Conservation (phyloP, 30 jellyfish, hydroid and myxozoan species). For the Hydra vulgaris region DNA sequence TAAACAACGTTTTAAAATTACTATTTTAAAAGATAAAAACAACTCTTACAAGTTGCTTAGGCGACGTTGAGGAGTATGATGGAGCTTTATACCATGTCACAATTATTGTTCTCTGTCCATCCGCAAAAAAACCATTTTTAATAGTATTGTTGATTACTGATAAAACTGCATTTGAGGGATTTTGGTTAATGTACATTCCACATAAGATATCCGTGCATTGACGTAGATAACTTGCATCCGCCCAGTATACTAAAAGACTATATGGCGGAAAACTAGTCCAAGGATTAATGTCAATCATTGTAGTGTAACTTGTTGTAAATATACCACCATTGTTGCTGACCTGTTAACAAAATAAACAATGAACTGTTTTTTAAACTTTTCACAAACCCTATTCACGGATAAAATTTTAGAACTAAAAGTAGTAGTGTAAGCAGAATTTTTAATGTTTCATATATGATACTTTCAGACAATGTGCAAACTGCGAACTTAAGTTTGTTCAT, state of each 20-base stretch:
- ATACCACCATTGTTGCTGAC: conserved; percentile 15
- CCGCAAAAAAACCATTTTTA: background rate
- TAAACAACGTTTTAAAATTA: too few relatives aligned
- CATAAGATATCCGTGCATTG: background rate
- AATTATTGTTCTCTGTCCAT: background rate
- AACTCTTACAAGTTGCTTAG: too few relatives aligned
- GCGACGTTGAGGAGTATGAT: too few relatives aligned
- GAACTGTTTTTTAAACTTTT: too few relatives aligned
- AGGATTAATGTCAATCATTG: background rate
- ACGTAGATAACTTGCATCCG: background rate
- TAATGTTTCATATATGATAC: too few relatives aligned
- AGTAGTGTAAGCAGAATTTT: too few relatives aligned
- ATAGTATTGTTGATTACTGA: background rate
- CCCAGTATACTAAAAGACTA: background rate
- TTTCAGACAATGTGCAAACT: too few relatives aligned
- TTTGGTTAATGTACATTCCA: background rate
- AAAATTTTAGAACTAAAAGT: too few relatives aligned
- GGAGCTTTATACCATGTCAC: conserved; percentile 17
- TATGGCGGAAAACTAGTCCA: background rate
- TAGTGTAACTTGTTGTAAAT: background rate
- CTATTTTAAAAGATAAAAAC: too few relatives aligned
- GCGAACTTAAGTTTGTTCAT: too few relatives aligned
- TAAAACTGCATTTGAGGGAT: background rate
- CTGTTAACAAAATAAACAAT: background rate
- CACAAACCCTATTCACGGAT: too few relatives aligned